Evolutionary conservation across 2,888 invertebrate species (phyloP), one percentile per base, ranked within the genome.

Genomic region (Macaria notata): DNA sequence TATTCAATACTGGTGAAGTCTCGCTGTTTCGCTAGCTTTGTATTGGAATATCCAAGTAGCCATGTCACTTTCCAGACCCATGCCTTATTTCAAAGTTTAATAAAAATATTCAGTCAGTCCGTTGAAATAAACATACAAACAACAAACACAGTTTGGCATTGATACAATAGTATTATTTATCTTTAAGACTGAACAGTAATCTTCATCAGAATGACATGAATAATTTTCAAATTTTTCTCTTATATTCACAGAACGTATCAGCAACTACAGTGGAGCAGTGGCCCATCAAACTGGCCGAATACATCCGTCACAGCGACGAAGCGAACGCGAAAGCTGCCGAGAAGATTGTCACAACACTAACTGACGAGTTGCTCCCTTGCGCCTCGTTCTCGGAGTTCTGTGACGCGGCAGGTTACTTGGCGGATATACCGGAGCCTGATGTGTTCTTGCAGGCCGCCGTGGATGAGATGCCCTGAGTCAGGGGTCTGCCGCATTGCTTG

Each of bases 281-380:
- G 99, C 95, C 98, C 31, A 93, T 95, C 46, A 94, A 95, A 61
- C 90, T 99, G 54, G 98, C 98, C 29, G 98, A 98, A 81, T 98
- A 96, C 82, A 97, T 99, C 75, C 95, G 99, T 2, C 96, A 97
- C 83, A 98, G 97, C 87, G 99, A 99, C 90, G 98, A 98, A 81
- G 93, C 94, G 4, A 93, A 98, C 88, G 92, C 98, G 30, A 98
- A 98, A 81, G 94, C 95, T 9, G 97, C 97, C 8, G 98, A 98
- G 81, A 94, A 94, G 62, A 93, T 98, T 59, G 93, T 99, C 63
- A 92, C 94, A 31, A 93, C 94, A 0, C 96, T 98, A 71, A 96
- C 97, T 44, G 97, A 98, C 72, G 98, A 98, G 83, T 93, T 98
- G 73, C 92, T 98, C 71, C 97, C 98, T 7, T 97, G 98, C 88